A percentile compares a stretch with the other conserved stretches of the same genome.
phyloP scores from a whole-genome alignment of 2,888 invertebrate species.

The Chrysotoxum bicinctum region DNA sequence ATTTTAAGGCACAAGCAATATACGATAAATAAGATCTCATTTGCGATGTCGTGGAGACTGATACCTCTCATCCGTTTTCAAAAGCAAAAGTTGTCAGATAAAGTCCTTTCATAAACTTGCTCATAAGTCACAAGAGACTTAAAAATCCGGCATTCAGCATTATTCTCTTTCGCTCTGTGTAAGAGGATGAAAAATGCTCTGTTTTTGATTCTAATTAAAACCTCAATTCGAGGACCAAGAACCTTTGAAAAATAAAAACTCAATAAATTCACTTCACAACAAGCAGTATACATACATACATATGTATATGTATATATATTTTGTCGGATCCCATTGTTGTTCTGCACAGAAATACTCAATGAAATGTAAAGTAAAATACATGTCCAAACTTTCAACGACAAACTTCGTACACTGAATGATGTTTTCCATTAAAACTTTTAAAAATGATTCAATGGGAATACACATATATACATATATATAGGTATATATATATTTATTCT shows the following conservation, averaged over 20 bases:
- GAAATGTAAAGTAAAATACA: constrained; percentile 22
- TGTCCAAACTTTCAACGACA: constrained; percentile 41
- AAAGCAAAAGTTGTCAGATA: neutral
- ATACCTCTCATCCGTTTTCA: neutral
- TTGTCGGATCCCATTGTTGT: neutral
- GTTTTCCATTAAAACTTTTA: constrained; percentile 55
- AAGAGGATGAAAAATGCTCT: neutral
- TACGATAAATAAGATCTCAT: neutral
- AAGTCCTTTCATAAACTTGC: neutral
- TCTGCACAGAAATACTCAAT: constrained; percentile 28
- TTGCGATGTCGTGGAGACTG: neutral
- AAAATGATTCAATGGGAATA: constrained; percentile 39
- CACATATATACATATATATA: neutral
- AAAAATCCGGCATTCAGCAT: neutral
- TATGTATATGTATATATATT: neutral
- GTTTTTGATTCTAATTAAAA: constrained; percentile 43
- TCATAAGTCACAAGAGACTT: neutral
- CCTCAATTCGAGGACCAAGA: constrained; percentile 7
- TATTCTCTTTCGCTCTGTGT: neutral
- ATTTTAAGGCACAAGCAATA: no score
- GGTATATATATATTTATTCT: neutral
- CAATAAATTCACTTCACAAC: constrained; percentile 35
- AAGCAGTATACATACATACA: neutral
- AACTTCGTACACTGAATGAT: constrained; percentile 48
- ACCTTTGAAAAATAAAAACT: constrained; percentile 6